These are phyloP conservation scores for Syngnathus rostellatus DNA, from an alignment of 2,797 vertebrate genomes.

Conservation along the genomic window DNA sequence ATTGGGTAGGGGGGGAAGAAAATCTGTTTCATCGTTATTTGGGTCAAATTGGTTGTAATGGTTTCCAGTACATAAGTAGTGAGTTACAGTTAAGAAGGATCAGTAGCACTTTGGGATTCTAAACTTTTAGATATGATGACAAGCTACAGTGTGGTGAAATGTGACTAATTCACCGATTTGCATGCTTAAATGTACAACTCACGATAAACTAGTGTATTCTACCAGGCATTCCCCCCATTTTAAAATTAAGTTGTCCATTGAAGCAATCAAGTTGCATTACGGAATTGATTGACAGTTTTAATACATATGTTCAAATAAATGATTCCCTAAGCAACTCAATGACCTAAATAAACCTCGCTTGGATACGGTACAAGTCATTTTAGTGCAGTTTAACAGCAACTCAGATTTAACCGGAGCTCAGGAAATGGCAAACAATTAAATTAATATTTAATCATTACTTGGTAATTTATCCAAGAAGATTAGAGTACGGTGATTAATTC, in stretches of 20 bases:
- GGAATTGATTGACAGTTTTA: background rate
- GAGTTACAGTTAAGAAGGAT: background rate
- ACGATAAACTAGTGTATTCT: background rate
- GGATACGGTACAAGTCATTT: background rate
- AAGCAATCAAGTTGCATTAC: background rate
- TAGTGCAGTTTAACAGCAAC: background rate
- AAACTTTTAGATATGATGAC: background rate
- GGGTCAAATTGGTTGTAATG: background rate
- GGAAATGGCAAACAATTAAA: background rate
- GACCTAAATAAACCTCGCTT: background rate
- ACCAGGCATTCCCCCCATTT: background rate
- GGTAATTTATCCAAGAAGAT: background rate
- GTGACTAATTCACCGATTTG: background rate
- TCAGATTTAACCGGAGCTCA: background rate
- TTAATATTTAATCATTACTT: constrained; percentile 7
- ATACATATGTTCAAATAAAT: background rate
- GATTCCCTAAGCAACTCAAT: background rate
- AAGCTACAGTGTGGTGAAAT: constrained; percentile 5
- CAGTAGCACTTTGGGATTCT: background rate
- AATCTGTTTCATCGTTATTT: background rate
- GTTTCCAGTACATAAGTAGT: background rate
- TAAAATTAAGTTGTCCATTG: background rate
- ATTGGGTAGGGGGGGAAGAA: background rate
- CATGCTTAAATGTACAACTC: background rate
- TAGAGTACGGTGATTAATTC: background rate